Evolutionary conservation across 2,113 vertebrate genomes (phyloP), one percentile per base, ranked within the genome.

Genomic region (Craseonycteris thonglongyai): DNA sequence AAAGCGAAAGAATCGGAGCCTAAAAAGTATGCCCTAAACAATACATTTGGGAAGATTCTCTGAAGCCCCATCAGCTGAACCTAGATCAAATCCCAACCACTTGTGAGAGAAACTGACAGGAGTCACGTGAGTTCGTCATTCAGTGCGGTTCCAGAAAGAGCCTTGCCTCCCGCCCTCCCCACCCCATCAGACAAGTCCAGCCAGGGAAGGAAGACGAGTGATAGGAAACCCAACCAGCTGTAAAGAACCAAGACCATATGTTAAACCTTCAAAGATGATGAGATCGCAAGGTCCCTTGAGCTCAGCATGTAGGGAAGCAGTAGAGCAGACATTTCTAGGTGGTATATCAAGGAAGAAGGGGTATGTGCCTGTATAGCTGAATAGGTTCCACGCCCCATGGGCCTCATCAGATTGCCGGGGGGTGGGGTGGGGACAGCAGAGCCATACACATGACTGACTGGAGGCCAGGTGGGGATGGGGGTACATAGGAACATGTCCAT

Each of bases 401-500:
- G 4, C 49, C 51, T 47, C 47, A 7, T 11, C 22, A 11, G 35
- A 42, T n/a, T n/a, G n/a, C n/a, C n/a, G n/a, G n/a, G n/a, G n/a
- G n/a, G n/a, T 28, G n/a, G 61, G 11, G 56, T 0, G 9, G 38
- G 40, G 47, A 33, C 1, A 1, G 30, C 14, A 11, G 12, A 4
- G 11, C 22, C 28, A 4, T 1, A 3, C 7, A 49, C 15, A 21
- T 26, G 15, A 4, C 42, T 63, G 76, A n/a, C 30, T 14, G 18
- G 72, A 56, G 35, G 19, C 38, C 54, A 63, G 18, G 42, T 16
- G 11, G 13, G n/a, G 61, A 54, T 0, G 1, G 18, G 42, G 40
- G 30, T 0, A 0, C 54, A 26, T 7, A 2, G 18, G 38, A 51
- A 2, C 28, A 8, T 6, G 19, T 33, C 26, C 2, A 14, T 2